Percentiles rank a stretch among this genome's conserved stretches.
Conservation (phyloP, 2,797 vertebrate genomes). For the Spinus olivaceus region DNA sequence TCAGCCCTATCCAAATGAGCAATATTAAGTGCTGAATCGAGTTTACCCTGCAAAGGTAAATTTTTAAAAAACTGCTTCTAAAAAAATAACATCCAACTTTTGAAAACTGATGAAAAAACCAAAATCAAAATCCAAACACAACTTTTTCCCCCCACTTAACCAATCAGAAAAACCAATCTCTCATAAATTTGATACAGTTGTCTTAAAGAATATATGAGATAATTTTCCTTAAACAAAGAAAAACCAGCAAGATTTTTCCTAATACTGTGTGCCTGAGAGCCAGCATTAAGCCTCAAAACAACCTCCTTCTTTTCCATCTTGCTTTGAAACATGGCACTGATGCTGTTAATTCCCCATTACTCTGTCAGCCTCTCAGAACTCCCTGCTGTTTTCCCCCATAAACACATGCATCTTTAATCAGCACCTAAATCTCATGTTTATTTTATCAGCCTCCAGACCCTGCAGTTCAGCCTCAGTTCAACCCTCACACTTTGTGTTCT, state of each 20-base stretch:
- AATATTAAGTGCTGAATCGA: neutral
- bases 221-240: neutral
- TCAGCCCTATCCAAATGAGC: neutral
- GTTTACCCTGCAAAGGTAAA: neutral
- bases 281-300: neutral
- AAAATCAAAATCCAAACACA: neutral
- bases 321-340: neutral
- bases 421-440: neutral
- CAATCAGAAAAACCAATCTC: neutral
- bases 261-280: neutral
- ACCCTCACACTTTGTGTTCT: neutral
- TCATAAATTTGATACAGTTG: neutral
- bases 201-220: neutral
- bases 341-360: neutral
- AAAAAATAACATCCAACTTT: neutral
- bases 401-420: conserved; percentile 6
- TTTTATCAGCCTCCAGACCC: neutral
- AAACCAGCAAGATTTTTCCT: neutral
- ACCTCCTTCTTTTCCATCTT: neutral
- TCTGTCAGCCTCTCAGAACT: neutral
- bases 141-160: neutral
- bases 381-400: neutral
- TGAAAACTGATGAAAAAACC: neutral
- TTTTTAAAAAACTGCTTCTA: neutral
- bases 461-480: neutral